Conservation (phyloP, 2,888 invertebrate species). For the Cephus pulcher region DNA sequence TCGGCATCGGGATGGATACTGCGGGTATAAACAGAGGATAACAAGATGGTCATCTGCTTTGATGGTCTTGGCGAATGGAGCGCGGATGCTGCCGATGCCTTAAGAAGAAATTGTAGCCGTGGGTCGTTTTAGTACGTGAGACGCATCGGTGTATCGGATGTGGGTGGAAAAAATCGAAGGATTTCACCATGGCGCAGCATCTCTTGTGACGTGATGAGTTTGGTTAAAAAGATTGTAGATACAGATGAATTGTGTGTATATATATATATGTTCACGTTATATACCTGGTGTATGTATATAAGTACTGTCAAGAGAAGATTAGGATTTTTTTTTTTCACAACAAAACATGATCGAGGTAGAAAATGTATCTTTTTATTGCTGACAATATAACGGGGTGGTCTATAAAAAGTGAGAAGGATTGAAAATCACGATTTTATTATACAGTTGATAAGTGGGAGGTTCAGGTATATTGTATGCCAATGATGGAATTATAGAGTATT, state of each 20-base stretch:
- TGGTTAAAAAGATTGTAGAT: not conserved
- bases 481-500: not conserved
- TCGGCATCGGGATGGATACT: slow-evolving; percentile 26
- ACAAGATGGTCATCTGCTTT: not conserved
- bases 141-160: not conserved
- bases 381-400: not conserved
- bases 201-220: not conserved
- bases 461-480: not conserved
- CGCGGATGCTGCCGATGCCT: not conserved
- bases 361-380: not conserved
- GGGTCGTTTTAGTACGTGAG: not conserved
- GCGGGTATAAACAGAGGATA: not conserved
- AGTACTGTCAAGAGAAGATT: not conserved
- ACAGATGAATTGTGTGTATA: not conserved
- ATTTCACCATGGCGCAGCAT: not conserved
- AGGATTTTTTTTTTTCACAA: not conserved
- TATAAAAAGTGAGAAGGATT: not conserved
- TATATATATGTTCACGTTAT: not conserved
- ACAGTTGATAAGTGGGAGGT: not conserved
- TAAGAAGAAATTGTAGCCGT: not conserved
- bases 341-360: not conserved
- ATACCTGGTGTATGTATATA: not conserved
- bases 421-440: not conserved
- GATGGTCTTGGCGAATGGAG: not conserved
- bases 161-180: not conserved